phyloP scores from a whole-genome alignment of 1,140 invertebrate species.

The Lerema accius region DNA sequence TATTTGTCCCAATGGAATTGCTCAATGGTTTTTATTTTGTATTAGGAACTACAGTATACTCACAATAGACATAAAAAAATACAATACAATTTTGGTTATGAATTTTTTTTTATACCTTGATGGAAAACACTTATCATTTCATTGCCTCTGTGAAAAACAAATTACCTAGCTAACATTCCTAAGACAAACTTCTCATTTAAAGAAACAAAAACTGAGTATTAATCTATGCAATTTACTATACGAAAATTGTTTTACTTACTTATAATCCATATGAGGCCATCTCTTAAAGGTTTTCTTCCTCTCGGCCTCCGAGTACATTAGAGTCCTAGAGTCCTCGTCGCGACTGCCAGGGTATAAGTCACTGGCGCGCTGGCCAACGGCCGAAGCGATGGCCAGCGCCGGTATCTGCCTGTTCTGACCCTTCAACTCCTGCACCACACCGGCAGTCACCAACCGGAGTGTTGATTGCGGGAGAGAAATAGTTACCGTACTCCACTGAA shows the following conservation, averaged over 20 bases:
- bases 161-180: no score
- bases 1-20: no score
- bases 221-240: conserved; percentile 11
- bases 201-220: no score
- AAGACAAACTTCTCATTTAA: no score
- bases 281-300: conserved; percentile 94
- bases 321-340: conserved; percentile 85
- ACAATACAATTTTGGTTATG: no score
- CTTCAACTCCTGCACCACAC: conserved; percentile 91
- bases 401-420: conserved; percentile 91
- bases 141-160: no score
- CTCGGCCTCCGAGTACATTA: conserved; percentile 95
- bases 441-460: conserved; percentile 90
- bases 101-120: no score
- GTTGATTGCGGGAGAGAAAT: conserved; percentile 90
- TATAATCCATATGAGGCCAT: conserved; percentile 98
- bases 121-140: no score
- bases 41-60: no score
- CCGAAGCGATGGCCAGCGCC: conserved; percentile 93
- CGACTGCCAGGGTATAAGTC: conserved; percentile 85
- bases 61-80: no score
- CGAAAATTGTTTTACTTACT: conserved; percentile 84
- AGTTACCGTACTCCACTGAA: conserved; percentile 96
- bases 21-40: no score
- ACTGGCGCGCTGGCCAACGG: conserved; percentile 92